Evolutionary conservation across 2,113 vertebrate genomes (phyloP).

Genomic region (Pavo muticus): DNA sequence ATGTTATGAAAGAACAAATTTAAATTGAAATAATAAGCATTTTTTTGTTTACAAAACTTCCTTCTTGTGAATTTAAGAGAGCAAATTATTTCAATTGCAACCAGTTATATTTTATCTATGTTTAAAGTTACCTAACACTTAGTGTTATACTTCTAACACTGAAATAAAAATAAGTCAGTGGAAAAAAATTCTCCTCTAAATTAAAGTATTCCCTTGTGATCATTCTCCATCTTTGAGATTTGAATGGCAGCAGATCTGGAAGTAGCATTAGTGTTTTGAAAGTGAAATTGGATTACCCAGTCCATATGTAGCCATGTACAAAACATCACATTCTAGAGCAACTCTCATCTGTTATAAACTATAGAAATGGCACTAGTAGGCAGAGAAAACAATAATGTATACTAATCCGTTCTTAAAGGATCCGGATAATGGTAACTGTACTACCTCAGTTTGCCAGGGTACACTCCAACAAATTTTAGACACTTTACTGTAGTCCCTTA

Average conservation of each 20-base stretch:
- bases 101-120: not conserved
- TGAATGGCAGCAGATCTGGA: not conserved
- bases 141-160: not conserved
- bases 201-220: not conserved
- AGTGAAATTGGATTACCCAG: not conserved
- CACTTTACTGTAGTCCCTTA: not conserved
- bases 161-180: not conserved
- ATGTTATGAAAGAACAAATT: not conserved
- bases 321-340: not conserved
- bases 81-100: not conserved
- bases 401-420: not conserved
- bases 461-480: not conserved
- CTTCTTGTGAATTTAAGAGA: not conserved
- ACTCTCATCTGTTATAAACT: not conserved
- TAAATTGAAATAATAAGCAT: not conserved
- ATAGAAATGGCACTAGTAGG: not conserved
- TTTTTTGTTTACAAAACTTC: not conserved
- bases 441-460: not conserved
- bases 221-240: not conserved
- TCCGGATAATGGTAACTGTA: not conserved
- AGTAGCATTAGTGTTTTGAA: not conserved
- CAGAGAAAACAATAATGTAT: not conserved
- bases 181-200: too few species aligned
- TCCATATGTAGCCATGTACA: not conserved
- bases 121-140: not conserved